Evolutionary conservation across 2,113 vertebrate species (phyloP).

Genomic region (Tetrao urogallus): DNA sequence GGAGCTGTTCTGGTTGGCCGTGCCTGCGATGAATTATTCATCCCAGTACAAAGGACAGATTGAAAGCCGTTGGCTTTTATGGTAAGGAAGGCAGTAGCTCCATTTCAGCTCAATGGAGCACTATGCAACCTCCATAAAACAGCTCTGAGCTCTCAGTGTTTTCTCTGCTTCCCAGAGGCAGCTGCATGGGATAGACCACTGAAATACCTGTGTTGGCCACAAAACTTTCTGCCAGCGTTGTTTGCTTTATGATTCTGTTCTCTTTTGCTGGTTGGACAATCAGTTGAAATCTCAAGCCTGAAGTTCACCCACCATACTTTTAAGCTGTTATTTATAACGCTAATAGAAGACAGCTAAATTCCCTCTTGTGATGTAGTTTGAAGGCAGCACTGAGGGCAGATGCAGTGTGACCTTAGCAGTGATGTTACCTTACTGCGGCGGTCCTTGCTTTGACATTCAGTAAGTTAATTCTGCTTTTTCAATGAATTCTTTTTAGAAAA

Average conservation of each 20-base stretch:
- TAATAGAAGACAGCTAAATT: neutral
- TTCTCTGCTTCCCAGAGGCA: neutral
- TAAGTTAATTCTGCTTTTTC: neutral
- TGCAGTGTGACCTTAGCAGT: neutral
- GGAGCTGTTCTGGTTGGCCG: constrained; percentile 2
- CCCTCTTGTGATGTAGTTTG: neutral
- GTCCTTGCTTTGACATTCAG: neutral
- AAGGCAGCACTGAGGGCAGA: neutral
- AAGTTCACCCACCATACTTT: neutral
- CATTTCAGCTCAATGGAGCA: constrained; percentile 30
- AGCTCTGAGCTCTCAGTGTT: neutral
- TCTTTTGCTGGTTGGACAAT: neutral
- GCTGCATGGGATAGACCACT: neutral
- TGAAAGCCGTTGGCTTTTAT: constrained; percentile 57
- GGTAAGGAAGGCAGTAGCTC: constrained; percentile 19
- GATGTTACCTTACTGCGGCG: neutral
- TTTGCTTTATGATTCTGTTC: neutral
- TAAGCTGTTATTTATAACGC: neutral
- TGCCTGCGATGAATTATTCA: constrained; percentile 58
- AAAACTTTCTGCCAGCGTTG: neutral
- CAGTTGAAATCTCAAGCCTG: neutral
- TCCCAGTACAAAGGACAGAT: constrained; percentile 56
- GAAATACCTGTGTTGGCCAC: neutral
- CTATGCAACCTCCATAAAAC: constrained; percentile 30
- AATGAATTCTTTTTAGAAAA: neutral